Evolutionary conservation across 1,140 invertebrate species (phyloP).

Genomic region (Steinernema feltiae): DNA sequence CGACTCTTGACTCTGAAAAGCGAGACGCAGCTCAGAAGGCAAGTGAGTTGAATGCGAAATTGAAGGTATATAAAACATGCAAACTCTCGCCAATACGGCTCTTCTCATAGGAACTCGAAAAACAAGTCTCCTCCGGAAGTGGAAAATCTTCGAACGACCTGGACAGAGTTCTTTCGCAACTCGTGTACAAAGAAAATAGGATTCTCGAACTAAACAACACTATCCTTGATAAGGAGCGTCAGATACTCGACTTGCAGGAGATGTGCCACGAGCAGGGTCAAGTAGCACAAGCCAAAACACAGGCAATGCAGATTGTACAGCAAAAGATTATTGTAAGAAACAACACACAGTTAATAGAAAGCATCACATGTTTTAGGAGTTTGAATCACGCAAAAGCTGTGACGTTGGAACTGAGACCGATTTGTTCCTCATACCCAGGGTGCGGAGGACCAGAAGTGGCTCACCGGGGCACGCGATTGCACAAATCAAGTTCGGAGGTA

Average conservation of each 20-base stretch:
- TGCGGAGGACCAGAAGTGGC: constrained; percentile 1
- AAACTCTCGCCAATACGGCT: background rate
- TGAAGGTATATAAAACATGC: constrained; percentile 3
- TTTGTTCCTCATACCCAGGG: background rate
- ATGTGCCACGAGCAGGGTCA: constrained; percentile 33
- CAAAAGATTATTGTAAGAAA: constrained; percentile 33
- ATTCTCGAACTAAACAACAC: constrained; percentile 39
- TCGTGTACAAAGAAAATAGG: constrained; percentile 28
- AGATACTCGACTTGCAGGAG: constrained; percentile 39
- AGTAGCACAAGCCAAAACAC: constrained; percentile 34
- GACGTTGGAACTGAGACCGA: background rate
- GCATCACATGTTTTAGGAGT: too few relatives aligned
- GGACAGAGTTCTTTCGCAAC: background rate
- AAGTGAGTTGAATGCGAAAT: background rate
- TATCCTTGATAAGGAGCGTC: constrained; percentile 39
- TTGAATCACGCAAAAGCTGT: background rate
- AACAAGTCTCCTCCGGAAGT: background rate
- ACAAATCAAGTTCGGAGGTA: constrained; percentile 14
- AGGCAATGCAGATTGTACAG: constrained; percentile 38
- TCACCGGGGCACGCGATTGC: constrained; percentile 29
- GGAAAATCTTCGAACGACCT: background rate
- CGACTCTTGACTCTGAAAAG: background rate
- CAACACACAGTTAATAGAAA: background rate
- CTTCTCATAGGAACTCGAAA: constrained; percentile 9
- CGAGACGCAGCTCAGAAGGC: background rate